These are phyloP conservation scores for Cinclus cinclus DNA, from an alignment of 2,113 vertebrate genomes.

Conservation along the genomic window DNA sequence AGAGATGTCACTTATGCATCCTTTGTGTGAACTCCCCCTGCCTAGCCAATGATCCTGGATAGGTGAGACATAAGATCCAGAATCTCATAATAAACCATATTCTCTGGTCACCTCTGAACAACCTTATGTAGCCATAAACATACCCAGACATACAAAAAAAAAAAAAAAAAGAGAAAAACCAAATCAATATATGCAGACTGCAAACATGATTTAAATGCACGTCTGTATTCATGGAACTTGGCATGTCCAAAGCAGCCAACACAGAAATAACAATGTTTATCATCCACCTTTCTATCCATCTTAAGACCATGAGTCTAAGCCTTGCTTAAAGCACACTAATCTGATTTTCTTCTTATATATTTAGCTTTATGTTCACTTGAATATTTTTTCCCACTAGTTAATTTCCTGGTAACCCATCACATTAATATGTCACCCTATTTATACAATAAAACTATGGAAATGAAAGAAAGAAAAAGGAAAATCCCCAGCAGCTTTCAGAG, in stretches of 20 bases:
- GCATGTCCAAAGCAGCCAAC: neutral
- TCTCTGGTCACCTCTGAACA: neutral
- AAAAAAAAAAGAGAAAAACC: neutral
- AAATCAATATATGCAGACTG: neutral
- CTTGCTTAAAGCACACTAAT: neutral
- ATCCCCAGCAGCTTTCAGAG: neutral
- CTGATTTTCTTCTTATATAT: neutral
- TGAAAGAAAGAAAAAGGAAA: neutral
- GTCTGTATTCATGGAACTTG: neutral
- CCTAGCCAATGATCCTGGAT: neutral
- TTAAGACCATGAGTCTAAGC: neutral
- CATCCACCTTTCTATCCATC: neutral
- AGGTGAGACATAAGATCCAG: neutral
- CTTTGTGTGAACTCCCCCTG: neutral
- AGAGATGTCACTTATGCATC: neutral
- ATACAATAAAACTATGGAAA: neutral
- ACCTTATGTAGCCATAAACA: neutral
- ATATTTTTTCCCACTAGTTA: neutral
- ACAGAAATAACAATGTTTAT: neutral
- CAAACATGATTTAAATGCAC: neutral
- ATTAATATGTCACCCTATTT: neutral
- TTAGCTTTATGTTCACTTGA: neutral
- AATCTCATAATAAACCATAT: neutral
- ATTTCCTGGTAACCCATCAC: neutral
- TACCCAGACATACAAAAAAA: neutral